A percentile compares a stretch with the other conserved stretches of the same genome.
phyloP scores from a whole-genome alignment of 1,140 invertebrate species.

The Oscheius sp. region DNA sequence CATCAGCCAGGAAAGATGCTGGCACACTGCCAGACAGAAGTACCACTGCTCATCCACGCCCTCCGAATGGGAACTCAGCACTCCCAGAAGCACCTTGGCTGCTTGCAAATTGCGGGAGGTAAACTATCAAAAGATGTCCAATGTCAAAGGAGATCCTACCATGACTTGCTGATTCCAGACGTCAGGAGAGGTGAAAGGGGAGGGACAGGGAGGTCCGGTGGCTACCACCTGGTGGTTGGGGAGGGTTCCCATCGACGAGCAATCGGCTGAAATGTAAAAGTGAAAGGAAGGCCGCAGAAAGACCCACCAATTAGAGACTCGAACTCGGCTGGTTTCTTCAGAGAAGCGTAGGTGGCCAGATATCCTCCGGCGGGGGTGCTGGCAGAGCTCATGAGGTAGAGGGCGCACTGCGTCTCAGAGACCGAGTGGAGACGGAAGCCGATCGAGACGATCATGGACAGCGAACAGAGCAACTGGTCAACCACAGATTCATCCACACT shows the following conservation, averaged over 20 bases:
- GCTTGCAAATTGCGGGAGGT: slow-evolving; percentile 95
- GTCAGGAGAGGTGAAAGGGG: slow-evolving; percentile 68
- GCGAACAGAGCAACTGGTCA: slow-evolving; percentile 17
- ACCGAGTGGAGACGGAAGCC: slow-evolving; percentile 17
- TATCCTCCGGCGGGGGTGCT: neutral
- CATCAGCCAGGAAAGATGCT: slow-evolving; percentile 31
- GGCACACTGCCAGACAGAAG: slow-evolving; percentile 77
- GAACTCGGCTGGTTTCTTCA: slow-evolving; percentile 35
- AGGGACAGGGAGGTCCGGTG: slow-evolving; percentile 55
- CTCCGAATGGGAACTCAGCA: slow-evolving; percentile 10
- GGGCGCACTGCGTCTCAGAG: neutral
- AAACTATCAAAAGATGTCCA: slow-evolving; percentile 65
- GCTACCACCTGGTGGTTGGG: slow-evolving; percentile 50
- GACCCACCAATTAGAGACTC: too few relatives aligned
- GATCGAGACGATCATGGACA: slow-evolving; percentile 21
- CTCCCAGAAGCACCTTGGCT: slow-evolving; percentile 78
- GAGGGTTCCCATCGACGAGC: too few relatives aligned
- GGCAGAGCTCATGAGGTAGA: neutral
- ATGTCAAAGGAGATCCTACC: slow-evolving; percentile 62
- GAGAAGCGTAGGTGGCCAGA: neutral
- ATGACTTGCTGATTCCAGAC: slow-evolving; percentile 88
- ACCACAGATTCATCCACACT: slow-evolving; percentile 31
- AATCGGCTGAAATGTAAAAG: slow-evolving; percentile 57
- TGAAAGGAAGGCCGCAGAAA: too few relatives aligned
- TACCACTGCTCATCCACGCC: slow-evolving; percentile 84